Evolutionary conservation across 2,888 invertebrate genomes (phyloP).

Genomic region (Strigamia maritima): DNA sequence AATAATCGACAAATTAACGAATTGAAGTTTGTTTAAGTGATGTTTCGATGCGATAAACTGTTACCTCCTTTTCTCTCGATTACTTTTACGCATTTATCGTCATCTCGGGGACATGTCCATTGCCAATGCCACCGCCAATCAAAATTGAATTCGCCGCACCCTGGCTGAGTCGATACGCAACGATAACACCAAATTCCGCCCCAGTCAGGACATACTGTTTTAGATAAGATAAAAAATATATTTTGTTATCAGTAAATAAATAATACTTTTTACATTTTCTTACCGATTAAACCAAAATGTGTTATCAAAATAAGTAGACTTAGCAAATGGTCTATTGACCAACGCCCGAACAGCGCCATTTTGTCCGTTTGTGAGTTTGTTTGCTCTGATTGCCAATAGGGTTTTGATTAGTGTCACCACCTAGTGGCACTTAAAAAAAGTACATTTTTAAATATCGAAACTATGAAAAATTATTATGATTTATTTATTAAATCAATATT

Average conservation of each 20-base stretch:
- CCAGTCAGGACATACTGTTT: slow-evolving; percentile 36
- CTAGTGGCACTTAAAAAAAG: too few species aligned
- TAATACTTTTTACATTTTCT: neutral
- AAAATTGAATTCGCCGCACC: slow-evolving; percentile 72
- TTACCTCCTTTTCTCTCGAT: slow-evolving; percentile 80
- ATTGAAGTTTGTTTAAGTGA: neutral
- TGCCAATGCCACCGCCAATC: slow-evolving; percentile 79
- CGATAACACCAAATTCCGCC: slow-evolving; percentile 73
- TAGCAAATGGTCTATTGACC: neutral
- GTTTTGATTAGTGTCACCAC: too few species aligned
- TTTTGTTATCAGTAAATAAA: neutral
- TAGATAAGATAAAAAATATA: neutral
- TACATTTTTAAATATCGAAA: too few species aligned
- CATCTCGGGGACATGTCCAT: slow-evolving; percentile 73
- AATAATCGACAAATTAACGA: slow-evolving; percentile 45
- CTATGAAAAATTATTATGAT: too few species aligned
- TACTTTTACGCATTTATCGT: slow-evolving; percentile 86
- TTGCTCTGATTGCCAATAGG: too few species aligned
- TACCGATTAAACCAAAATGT: neutral
- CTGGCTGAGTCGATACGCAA: slow-evolving; percentile 83
- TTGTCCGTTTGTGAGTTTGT: too few species aligned
- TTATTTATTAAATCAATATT: too few species aligned
- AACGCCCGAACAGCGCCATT: neutral
- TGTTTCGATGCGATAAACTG: neutral
- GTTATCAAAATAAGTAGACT: neutral